phyloP scores from a whole-genome alignment of 2,888 invertebrate genomes.

The Pterostichus madidus region DNA sequence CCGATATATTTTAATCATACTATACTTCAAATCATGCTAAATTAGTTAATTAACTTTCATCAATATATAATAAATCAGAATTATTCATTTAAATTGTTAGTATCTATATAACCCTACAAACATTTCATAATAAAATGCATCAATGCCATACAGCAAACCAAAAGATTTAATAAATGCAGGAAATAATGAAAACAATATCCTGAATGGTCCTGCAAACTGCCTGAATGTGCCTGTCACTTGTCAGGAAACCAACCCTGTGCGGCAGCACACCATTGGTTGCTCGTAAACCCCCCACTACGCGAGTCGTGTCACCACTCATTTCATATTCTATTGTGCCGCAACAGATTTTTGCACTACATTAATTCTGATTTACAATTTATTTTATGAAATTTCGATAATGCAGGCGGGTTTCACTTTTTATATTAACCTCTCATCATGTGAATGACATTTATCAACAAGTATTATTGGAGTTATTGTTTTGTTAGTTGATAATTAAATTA shows the following conservation, averaged over 20 bases:
- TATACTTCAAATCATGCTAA: too few species aligned
- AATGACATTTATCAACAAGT: conserved; percentile 38
- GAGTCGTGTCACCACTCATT: conserved; percentile 49
- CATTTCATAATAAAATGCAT: not conserved
- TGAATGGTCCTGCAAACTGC: conserved; percentile 1
- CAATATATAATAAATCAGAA: too few species aligned
- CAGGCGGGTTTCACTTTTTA: conserved; percentile 40
- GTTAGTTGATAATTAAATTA: conserved; percentile 22
- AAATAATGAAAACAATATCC: not conserved
- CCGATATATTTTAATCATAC: too few species aligned
- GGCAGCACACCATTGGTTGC: conserved; percentile 15
- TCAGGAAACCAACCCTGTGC: conserved; percentile 33
- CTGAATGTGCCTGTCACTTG: not conserved
- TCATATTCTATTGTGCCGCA: conserved; percentile 57
- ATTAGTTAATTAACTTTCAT: too few species aligned
- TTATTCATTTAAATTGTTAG: too few species aligned
- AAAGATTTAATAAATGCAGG: not conserved
- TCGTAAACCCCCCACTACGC: conserved; percentile 6
- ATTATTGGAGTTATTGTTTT: conserved; percentile 20
- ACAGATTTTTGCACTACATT: conserved; percentile 60
- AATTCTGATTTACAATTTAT: conserved; percentile 51
- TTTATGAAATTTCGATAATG: conserved; percentile 51
- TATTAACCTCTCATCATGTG: conserved; percentile 46
- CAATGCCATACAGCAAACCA: not conserved
- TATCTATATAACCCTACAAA: too few species aligned